Conservation (phyloP, 2,113 vertebrate genomes). For the Notarius lentiginosus region DNA sequence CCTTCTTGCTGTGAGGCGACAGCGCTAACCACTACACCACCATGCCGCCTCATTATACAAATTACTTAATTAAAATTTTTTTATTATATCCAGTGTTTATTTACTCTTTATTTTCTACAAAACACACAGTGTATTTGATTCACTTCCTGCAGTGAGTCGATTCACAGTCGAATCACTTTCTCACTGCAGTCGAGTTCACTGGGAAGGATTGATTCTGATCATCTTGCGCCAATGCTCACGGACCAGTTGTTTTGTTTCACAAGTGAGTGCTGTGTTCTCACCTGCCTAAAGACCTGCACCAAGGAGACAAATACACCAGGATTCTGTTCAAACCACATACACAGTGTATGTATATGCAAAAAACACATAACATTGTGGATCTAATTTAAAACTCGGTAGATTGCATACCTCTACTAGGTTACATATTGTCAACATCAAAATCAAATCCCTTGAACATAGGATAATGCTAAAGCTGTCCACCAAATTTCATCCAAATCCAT, state of each 20-base stretch:
- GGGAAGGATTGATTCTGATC: neutral
- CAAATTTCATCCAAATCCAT: too few species aligned
- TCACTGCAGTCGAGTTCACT: neutral
- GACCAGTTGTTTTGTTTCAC: neutral
- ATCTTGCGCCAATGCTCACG: neutral
- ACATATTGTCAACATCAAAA: too few species aligned
- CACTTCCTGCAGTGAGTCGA: neutral
- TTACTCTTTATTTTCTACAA: neutral
- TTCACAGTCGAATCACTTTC: too few species aligned
- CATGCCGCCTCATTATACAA: too few species aligned
- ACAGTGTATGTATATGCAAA: neutral
- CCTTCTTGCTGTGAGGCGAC: too few species aligned
- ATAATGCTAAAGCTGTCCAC: too few species aligned
- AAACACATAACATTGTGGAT: neutral
- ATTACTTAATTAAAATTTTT: too few species aligned
- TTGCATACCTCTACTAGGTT: too few species aligned
- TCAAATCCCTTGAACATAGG: too few species aligned
- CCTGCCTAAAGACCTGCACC: neutral
- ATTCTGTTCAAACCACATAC: neutral
- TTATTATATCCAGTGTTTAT: neutral
- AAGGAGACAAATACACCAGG: neutral
- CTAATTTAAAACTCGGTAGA: constrained; percentile 14
- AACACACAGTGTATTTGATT: neutral
- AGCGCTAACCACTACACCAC: too few species aligned
- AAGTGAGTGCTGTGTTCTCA: neutral